Conservation (phyloP, 2,888 invertebrate species). For the Ophion ventricosus region DNA sequence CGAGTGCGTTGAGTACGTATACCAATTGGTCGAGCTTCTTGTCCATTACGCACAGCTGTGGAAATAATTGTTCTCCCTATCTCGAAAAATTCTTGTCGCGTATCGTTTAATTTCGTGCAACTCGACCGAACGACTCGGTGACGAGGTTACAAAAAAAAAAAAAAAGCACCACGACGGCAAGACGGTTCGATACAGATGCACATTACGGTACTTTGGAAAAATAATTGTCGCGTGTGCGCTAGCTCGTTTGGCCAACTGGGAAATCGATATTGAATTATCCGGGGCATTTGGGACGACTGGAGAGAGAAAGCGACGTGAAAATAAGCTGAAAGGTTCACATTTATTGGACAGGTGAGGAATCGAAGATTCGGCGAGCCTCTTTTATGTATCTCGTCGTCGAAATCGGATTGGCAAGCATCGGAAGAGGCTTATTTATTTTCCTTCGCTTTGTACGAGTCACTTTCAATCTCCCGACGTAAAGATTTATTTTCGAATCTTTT, state of each 20-base stretch:
- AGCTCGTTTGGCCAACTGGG: neutral
- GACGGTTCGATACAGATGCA: neutral
- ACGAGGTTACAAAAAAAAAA: conserved; percentile 4
- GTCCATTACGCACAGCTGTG: conserved; percentile 84
- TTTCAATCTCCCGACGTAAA: conserved; percentile 50
- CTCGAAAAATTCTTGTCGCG: conserved; percentile 22
- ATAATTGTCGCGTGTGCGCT: neutral
- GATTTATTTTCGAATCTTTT: conserved; percentile 5
- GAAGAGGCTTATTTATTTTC: conserved; percentile 32
- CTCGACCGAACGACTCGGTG: neutral
- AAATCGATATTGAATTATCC: conserved; percentile 12
- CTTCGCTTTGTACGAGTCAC: conserved; percentile 49
- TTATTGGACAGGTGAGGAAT: conserved; percentile 22
- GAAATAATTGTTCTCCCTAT: conserved; percentile 53
- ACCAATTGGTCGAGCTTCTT: conserved; percentile 84
- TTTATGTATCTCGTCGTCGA: conserved; percentile 39
- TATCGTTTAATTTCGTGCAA: conserved; percentile 11
- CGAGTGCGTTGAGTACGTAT: conserved; percentile 85
- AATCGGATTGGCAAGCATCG: conserved; percentile 48
- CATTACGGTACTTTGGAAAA: neutral
- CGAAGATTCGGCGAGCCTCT: conserved; percentile 33
- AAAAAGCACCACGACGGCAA: conserved; percentile 12
- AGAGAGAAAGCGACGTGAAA: conserved; percentile 18
- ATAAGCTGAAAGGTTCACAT: conserved; percentile 51
- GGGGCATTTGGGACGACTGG: neutral